These are phyloP conservation scores for Oryctes rhinoceros DNA, from an alignment of 1,140 invertebrate genomes.

Conservation along the genomic window DNA sequence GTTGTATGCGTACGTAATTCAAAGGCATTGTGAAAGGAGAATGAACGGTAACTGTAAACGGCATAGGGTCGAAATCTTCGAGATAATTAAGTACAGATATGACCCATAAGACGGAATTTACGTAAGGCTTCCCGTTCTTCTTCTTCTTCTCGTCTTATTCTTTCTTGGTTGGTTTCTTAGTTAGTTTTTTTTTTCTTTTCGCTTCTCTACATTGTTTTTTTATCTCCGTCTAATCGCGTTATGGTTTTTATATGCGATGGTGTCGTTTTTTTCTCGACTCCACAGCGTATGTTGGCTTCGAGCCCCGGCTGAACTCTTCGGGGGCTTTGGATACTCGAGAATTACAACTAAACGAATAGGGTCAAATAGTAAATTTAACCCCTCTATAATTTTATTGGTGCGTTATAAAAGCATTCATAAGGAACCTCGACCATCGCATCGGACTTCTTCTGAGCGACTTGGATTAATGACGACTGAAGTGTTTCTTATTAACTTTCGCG, in stretches of 20 bases:
- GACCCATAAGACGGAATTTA: conserved; percentile 45
- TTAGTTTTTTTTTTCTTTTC: conserved; percentile 12
- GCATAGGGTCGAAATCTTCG: conserved; percentile 46
- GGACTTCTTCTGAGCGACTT: too few relatives aligned
- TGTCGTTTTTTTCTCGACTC: not conserved
- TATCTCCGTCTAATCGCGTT: conserved; percentile 15
- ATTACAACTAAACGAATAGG: not conserved
- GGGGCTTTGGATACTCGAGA: not conserved
- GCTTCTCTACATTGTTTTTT: conserved; percentile 11
- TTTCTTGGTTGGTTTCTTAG: not conserved
- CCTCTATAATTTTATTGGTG: not conserved
- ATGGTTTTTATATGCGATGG: conserved; percentile 10
- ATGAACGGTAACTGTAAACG: conserved; percentile 54
- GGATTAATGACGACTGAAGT: too few relatives aligned
- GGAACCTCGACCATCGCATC: too few relatives aligned
- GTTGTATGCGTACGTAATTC: conserved; percentile 11
- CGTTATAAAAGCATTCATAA: not conserved
- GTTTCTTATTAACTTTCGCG: too few relatives aligned
- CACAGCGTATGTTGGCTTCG: not conserved
- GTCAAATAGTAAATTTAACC: not conserved
- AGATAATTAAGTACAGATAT: conserved; percentile 49
- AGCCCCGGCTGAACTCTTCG: not conserved
- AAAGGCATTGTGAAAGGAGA: conserved; percentile 46
- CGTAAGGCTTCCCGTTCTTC: conserved; percentile 40
- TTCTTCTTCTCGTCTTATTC: not conserved